Base-by-base conservation (phyloP, 2,888 invertebrate species). In the Drosophila setosimentum region DNA sequence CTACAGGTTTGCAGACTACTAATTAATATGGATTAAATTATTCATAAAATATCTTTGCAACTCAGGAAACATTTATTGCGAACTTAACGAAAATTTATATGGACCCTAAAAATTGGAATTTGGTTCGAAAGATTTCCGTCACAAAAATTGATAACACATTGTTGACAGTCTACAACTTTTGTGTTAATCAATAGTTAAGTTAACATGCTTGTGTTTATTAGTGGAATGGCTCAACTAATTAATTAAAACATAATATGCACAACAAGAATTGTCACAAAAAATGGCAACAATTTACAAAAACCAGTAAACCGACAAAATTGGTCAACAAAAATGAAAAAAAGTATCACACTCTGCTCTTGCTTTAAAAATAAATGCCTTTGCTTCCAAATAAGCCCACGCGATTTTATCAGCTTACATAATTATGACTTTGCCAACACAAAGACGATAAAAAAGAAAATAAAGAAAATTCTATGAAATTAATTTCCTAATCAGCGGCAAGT, bases 401-500 rank as follows among this genome's bases (percentile, higher is more conserved):
- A 7, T 45, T 21, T 48, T 33, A 68, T 37, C 35, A 45, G 62
- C 53, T 48, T 58, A 49, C 33, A 58, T 51, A 57, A 71, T 58
- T 70, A 32, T 53, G 45, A 63, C 49, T 55, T 37, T 37, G 21
- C 51, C 27, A 37, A 53, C 45, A 55, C 53, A 54, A 64, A 76
- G 48, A 29, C 40, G 33, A 33, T 35, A 24, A 65, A 51, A 48
- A 68, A 78, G 55, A 40, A 65, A 59, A 57, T 67, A 55, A 35
- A 58, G 50, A 78, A 79, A 81, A 81, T 88, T 75, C 71, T 83
- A 80, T 76, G 64, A 89, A 85, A 89, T 89, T 88, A 88, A 85
- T 89, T 85, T 63, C 75, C 77, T 79, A 89, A 85, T 89, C 84
- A 83, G 70, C 63, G 51, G 68, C 73, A 58, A 68, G 64, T 69